Evolutionary conservation across 2,888 invertebrate species (phyloP), one percentile per base, ranked within the genome.

Genomic region (Lissonota sp.): DNA sequence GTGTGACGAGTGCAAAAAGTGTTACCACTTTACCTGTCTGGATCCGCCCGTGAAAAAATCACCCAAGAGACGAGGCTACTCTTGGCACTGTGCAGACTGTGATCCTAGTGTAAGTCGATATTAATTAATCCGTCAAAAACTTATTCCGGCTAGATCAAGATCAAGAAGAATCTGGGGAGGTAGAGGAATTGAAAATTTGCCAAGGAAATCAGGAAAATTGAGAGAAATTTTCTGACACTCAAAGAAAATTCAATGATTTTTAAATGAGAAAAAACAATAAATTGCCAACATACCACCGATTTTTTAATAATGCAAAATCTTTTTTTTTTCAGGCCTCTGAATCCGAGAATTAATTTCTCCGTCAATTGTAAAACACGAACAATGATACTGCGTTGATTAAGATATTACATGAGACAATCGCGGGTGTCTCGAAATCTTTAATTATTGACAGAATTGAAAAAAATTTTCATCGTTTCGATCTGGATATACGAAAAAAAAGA

Each of bases 81-180:
- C 97, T 10, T 98, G 98, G 98, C 98, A 97, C 93, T 98, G 98
- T 93, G 98, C 97, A 67, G 97, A 98, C 92, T 98, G 98, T 94
- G 98, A 98, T 94, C 97, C 97, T 79, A 97, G 97, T 88, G 97
- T 96, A 92, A 94, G 95, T 94, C 63, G 71, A 26, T 26, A 26
- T 26, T 26, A 26, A 26, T 26, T 26, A 26, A 26, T 26, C 3
- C 26, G 26, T 26, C 1, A 26, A 26, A 26, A 26, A 26, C 26
- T 26, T 26, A 26, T 26, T 26, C 26, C 26, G 26, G 26, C 26
- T 26, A 26, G 26, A 26, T 26, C 26, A 26, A 26, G 26, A 3
- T 26, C 26, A 26, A 26, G 26, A 26, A 26, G 26, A 26, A 26
- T 26, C 26, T 26, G 26, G 26, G 26, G 26, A 26, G 1, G 26